Conservation (phyloP, 1,140 invertebrate species). For the Orchestia grillus region DNA sequence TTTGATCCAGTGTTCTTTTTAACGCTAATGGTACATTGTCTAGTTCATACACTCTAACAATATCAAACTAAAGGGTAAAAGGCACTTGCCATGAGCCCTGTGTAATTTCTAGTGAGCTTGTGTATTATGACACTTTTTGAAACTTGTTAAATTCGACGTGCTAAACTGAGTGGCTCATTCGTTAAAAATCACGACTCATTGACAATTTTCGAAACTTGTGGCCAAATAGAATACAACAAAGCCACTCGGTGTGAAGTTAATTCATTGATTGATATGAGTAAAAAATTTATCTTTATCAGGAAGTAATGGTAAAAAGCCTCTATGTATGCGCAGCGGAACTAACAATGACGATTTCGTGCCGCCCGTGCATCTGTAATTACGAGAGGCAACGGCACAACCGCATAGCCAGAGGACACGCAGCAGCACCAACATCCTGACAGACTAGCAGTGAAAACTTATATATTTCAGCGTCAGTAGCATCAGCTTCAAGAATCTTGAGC, state of each 20-base stretch:
- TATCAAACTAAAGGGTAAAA: too few relatives aligned
- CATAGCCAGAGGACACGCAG: background rate
- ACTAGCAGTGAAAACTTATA: background rate
- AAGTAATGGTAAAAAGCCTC: background rate
- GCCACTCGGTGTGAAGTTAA: background rate
- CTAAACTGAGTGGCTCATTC: too few relatives aligned
- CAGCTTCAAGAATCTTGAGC: background rate
- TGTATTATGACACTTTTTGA: too few relatives aligned
- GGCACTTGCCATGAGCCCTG: too few relatives aligned
- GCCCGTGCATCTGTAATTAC: background rate
- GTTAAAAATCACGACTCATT: background rate
- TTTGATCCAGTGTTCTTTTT: too few relatives aligned
- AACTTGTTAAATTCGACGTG: too few relatives aligned
- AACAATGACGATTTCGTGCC: background rate
- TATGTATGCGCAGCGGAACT: background rate
- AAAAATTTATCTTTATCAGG: background rate
- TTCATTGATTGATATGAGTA: background rate
- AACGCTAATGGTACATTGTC: too few relatives aligned
- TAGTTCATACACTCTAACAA: too few relatives aligned
- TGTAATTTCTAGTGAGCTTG: too few relatives aligned
- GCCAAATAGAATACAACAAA: background rate
- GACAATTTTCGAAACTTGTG: background rate
- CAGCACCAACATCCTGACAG: background rate
- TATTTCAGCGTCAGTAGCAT: background rate
- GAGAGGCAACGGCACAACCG: background rate